Evolutionary conservation across 2,888 invertebrate genomes (phyloP).

Genomic region (Halocaridina rubra): DNA sequence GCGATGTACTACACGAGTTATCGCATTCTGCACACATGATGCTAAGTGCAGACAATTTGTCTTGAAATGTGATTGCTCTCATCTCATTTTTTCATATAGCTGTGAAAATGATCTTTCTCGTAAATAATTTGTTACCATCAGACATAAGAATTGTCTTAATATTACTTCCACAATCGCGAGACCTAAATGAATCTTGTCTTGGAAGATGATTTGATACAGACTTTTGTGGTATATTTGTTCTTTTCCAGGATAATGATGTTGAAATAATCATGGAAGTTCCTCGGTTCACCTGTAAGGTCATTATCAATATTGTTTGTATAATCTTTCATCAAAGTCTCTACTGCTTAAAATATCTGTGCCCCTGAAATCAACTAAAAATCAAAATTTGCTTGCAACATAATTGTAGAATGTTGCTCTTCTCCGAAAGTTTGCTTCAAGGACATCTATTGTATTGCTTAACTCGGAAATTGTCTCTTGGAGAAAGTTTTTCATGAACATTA

Average conservation of each 20-base stretch:
- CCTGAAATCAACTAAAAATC: not conserved
- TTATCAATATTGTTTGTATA: slow-evolving; percentile 13
- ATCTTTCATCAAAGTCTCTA: slow-evolving; percentile 30
- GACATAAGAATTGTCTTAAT: not conserved
- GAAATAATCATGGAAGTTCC: slow-evolving; percentile 11
- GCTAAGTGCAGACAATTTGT: too few species aligned
- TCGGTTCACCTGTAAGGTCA: slow-evolving; percentile 13
- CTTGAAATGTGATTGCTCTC: slow-evolving; percentile 12
- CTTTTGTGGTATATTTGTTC: not conserved
- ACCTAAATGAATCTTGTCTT: slow-evolving; percentile 18
- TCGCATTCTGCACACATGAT: slow-evolving; percentile 42
- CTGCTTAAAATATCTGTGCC: slow-evolving; percentile 5
- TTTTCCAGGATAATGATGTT: not conserved
- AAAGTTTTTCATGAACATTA: slow-evolving; percentile 2
- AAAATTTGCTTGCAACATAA: too few species aligned
- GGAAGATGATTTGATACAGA: slow-evolving; percentile 22
- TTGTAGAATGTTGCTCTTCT: not conserved
- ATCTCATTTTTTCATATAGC: slow-evolving; percentile 29
- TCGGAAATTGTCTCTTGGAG: slow-evolving; percentile 1
- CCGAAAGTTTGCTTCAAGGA: not conserved
- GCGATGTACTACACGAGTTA: slow-evolving; percentile 19
- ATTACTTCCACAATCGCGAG: slow-evolving; percentile 11
- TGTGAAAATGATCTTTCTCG: slow-evolving; percentile 37
- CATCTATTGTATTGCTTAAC: slow-evolving; percentile 1
- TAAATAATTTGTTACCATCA: slow-evolving; percentile 35